Conservation (phyloP, 2,797 vertebrate genomes). For the Galago senegalensis region DNA sequence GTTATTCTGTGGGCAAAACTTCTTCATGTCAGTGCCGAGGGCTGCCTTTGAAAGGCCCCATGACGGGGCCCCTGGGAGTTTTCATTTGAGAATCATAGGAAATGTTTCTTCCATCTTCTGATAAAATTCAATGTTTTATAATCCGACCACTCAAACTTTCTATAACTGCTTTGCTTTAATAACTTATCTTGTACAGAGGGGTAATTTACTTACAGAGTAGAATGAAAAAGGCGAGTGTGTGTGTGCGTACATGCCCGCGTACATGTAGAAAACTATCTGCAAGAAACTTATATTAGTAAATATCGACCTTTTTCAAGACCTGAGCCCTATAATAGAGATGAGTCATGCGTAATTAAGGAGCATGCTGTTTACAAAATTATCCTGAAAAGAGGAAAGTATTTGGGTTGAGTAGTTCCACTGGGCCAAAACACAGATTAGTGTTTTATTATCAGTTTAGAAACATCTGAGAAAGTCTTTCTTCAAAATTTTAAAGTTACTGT, state of each 20-base stretch:
- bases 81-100: conserved; percentile 65
- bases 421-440: conserved; percentile 37
- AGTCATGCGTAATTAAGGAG: conserved; percentile 67
- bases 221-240: background rate
- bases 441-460: conserved; percentile 60
- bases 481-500: conserved; percentile 63
- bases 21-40: background rate
- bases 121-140: conserved; percentile 53
- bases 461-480: conserved; percentile 34
- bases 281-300: background rate
- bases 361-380: conserved; percentile 59
- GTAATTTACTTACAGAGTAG: background rate
- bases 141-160: background rate
- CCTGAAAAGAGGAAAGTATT: conserved; percentile 33
- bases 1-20: background rate
- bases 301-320: background rate
- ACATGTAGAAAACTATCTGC: background rate
- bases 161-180: background rate
- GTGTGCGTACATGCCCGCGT: background rate
- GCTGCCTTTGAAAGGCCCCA: conserved; percentile 20
- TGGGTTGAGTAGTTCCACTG: conserved; percentile 16
- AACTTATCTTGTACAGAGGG: background rate
- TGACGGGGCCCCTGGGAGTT: background rate
- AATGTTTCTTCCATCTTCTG: conserved; percentile 68
- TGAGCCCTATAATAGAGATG: background rate